Evolutionary conservation across 1,140 invertebrate species (phyloP).

Genomic region (Pentalonia nigronervosa): DNA sequence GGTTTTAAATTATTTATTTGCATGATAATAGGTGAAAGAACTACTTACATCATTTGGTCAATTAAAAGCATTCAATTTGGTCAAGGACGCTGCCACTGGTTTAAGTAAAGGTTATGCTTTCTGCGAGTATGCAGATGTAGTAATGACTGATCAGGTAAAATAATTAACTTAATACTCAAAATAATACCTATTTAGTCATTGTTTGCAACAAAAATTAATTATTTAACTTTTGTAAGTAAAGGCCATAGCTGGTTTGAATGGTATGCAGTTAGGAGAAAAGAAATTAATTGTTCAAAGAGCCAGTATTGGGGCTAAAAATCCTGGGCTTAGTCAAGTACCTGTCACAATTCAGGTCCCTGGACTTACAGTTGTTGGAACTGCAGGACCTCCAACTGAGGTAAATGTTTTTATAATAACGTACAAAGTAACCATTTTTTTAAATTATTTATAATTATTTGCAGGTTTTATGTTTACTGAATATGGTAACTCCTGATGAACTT

Average conservation of each 20-base stretch:
- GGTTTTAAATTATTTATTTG: background rate
- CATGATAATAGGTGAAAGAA: constrained; percentile 83
- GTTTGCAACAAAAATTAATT: background rate
- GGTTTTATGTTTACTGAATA: constrained; percentile 97
- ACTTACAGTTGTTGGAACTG: constrained; percentile 83
- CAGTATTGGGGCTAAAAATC: constrained; percentile 93
- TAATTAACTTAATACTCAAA: background rate
- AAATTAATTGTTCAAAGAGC: constrained; percentile 97
- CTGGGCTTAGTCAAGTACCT: constrained; percentile 77
- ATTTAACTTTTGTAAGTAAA: constrained; percentile 64
- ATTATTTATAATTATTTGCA: constrained; percentile 62
- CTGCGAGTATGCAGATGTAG: constrained; percentile 97
- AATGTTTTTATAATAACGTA: background rate
- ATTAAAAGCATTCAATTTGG: constrained; percentile 96
- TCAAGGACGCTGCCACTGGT: constrained; percentile 96
- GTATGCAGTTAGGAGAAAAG: constrained; percentile 99
- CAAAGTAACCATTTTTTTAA: background rate
- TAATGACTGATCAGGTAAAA: constrained; percentile 94
- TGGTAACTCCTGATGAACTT: constrained; percentile 97
- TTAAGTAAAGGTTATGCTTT: constrained; percentile 99
- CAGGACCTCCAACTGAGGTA: constrained; percentile 92
- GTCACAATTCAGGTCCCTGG: constrained; percentile 95
- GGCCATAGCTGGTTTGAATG: constrained; percentile 98
- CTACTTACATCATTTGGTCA: constrained; percentile 96
- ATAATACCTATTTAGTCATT: background rate